A percentile compares a stretch with the other conserved stretches of the same genome.
Evolutionary conservation across 2,797 vertebrate species (phyloP).

Genomic region (Sardinella longiceps): DNA sequence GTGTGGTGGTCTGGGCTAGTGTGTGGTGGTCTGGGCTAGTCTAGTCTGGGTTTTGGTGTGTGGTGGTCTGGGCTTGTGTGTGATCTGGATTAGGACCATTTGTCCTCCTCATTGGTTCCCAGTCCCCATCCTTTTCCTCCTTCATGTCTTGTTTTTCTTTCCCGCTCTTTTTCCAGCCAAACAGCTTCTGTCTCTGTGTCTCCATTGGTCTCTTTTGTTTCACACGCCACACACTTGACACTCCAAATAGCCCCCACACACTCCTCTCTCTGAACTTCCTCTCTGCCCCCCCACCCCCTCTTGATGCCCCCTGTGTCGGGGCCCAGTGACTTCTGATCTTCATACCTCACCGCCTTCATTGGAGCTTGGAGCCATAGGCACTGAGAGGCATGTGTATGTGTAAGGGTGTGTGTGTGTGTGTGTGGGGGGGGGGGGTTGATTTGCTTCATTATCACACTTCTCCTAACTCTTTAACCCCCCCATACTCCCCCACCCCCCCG

Average conservation of each 20-base stretch:
- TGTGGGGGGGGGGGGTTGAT: conserved; percentile 60
- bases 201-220: conserved; percentile 60
- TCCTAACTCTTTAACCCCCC: conserved; percentile 52
- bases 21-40: too few relatives aligned
- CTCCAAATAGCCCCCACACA: conserved; percentile 32
- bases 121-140: not conserved
- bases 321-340: conserved; percentile 56
- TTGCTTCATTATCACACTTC: conserved; percentile 65
- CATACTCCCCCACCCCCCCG: conserved; percentile 32
- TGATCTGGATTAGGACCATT: not conserved
- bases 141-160: not conserved
- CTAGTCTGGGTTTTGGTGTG: too few relatives aligned
- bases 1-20: too few relatives aligned
- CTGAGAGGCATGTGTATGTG: not conserved
- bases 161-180: conserved; percentile 32
- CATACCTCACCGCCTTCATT: conserved; percentile 30
- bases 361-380: not conserved
- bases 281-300: conserved; percentile 31
- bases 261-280: conserved; percentile 28
- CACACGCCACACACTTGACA: not conserved
- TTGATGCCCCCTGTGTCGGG: conserved; percentile 56
- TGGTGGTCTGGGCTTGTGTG: too few relatives aligned
- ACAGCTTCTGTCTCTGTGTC: conserved; percentile 34
- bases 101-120: not conserved
- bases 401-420: not conserved